Percentiles rank a stretch among this genome's conserved stretches.
These are phyloP conservation scores for Rissa tridactyla DNA, from an alignment of 2,113 vertebrate genomes.

Conservation along the genomic window DNA sequence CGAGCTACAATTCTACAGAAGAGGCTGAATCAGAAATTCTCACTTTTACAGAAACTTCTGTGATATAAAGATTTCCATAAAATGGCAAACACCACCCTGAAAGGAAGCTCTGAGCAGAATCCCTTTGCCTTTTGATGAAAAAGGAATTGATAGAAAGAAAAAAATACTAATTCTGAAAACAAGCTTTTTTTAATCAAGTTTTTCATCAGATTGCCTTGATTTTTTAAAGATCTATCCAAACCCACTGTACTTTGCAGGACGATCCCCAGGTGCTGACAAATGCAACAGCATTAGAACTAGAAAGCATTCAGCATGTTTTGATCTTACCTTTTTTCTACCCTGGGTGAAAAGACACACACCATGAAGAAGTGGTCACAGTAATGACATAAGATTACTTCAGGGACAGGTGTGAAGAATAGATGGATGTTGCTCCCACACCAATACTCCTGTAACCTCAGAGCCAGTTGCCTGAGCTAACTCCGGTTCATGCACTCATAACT, in stretches of 20 bases:
- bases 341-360: background rate
- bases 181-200: background rate
- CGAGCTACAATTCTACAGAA: background rate
- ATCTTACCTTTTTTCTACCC: background rate
- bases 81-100: background rate
- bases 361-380: background rate
- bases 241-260: background rate
- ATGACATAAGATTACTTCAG: background rate
- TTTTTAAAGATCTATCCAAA: background rate
- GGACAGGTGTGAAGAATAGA: slow-evolving; percentile 14
- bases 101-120: background rate
- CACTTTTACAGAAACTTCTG: background rate
- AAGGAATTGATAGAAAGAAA: background rate
- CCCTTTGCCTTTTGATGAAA: background rate
- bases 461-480: slow-evolving; percentile 3
- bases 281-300: background rate
- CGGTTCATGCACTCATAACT: background rate
- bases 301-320: background rate
- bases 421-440: background rate
- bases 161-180: background rate
- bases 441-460: background rate
- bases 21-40: background rate
- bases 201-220: background rate
- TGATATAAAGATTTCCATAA: background rate
- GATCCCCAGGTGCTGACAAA: background rate